phyloP scores from a whole-genome alignment of 2,888 invertebrate genomes.

The Iselma pallidipennis region DNA sequence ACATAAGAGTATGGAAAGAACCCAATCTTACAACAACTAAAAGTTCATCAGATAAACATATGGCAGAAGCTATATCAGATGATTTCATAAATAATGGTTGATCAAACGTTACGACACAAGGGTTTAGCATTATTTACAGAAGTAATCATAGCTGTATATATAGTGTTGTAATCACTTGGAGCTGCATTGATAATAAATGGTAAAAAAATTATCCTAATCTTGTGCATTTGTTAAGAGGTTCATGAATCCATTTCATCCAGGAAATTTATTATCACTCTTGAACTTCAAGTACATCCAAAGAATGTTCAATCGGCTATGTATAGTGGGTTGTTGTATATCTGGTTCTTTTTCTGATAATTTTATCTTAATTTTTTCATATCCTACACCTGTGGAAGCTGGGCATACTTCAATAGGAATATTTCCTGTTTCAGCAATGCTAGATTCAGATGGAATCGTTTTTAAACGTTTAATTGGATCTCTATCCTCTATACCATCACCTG shows the following conservation, averaged over 20 bases:
- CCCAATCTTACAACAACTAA: conserved; percentile 10
- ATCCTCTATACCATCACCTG: neutral
- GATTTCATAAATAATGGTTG: neutral
- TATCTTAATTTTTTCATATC: too few relatives aligned
- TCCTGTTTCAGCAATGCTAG: neutral
- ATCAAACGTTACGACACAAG: neutral
- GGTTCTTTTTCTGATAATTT: too few relatives aligned
- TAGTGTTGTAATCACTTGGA: neutral
- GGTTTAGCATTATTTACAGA: neutral
- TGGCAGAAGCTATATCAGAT: neutral
- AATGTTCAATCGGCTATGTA: too few relatives aligned
- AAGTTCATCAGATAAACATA: neutral
- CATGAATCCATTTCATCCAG: neutral
- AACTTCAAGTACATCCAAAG: neutral
- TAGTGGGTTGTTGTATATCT: too few relatives aligned
- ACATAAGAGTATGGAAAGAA: conserved; percentile 45
- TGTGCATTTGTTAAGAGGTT: neutral
- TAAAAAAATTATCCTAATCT: neutral
- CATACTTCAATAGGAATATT: neutral
- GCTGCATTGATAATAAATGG: neutral
- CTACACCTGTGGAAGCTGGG: neutral
- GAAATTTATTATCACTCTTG: neutral
- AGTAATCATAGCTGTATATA: neutral
- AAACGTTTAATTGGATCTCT: neutral
- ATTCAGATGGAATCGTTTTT: neutral